Evolutionary conservation across 2,797 vertebrate genomes (phyloP).

Genomic region (Protosalanx chinensis): DNA sequence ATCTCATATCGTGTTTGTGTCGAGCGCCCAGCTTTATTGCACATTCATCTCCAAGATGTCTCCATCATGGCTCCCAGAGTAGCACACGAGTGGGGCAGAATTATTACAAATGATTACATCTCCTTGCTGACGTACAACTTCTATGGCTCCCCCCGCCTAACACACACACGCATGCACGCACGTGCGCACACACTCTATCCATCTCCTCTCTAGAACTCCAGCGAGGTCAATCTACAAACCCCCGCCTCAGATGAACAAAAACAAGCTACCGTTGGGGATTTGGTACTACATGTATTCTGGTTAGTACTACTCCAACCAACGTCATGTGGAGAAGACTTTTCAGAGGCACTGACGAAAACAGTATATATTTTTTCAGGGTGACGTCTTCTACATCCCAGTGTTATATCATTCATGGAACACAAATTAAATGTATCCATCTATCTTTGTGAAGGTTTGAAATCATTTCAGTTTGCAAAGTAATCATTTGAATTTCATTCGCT

Average conservation of each 20-base stretch:
- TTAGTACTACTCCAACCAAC: background rate
- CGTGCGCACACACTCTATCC: background rate
- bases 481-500: background rate
- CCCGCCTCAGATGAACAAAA: conserved; percentile 38
- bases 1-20: conserved; percentile 31
- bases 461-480: background rate
- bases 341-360: background rate
- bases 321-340: conserved; percentile 1
- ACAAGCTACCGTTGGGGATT: conserved; percentile 39
- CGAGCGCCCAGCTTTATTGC: conserved; percentile 47
- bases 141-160: conserved; percentile 5
- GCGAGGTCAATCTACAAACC: conserved; percentile 34
- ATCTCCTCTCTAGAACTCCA: conserved; percentile 29
- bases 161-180: background rate
- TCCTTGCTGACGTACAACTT: conserved; percentile 33
- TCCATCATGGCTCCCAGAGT: conserved; percentile 36
- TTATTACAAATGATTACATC: conserved; percentile 55
- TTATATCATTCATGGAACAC: background rate
- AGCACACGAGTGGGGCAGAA: conserved; percentile 32
- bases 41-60: conserved; percentile 39
- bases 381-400: background rate
- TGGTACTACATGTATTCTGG: conserved; percentile 3
- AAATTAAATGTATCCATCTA: background rate
- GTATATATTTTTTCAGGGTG: background rate
- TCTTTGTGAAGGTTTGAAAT: background rate